Evolutionary conservation across 2,113 vertebrate genomes (phyloP).

Genomic region (Tragulus kanchil): DNA sequence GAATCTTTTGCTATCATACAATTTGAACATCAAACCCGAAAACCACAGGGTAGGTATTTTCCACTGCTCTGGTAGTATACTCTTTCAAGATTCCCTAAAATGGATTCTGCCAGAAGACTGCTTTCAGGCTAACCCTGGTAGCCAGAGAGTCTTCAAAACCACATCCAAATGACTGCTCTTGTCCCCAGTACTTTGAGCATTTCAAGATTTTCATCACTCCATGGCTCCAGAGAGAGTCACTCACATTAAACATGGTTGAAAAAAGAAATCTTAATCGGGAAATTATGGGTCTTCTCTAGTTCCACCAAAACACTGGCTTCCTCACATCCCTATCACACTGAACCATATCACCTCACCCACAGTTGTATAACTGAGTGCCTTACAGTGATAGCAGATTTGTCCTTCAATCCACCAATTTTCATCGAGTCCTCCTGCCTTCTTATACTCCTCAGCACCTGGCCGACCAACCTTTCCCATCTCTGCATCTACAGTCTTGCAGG

Average conservation of each 20-base stretch:
- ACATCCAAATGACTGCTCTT: neutral
- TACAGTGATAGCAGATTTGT: neutral
- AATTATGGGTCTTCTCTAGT: neutral
- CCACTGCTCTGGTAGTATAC: slow-evolving; percentile 16
- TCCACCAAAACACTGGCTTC: neutral
- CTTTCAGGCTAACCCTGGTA: neutral
- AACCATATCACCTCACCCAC: neutral
- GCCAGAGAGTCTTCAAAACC: slow-evolving; percentile 59
- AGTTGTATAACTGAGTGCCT: neutral
- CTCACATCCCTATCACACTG: neutral
- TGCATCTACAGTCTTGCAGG: neutral
- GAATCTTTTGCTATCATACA: slow-evolving; percentile 47
- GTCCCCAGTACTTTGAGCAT: neutral
- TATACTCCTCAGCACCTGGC: neutral
- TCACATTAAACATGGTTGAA: slow-evolving; percentile 23
- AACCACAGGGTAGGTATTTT: slow-evolving; percentile 56
- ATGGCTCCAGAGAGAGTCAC: neutral
- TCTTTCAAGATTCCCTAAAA: slow-evolving; percentile 24
- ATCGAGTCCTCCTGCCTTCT: neutral
- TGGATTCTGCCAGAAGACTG: slow-evolving; percentile 40
- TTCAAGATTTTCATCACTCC: slow-evolving; percentile 23
- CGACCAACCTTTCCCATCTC: neutral
- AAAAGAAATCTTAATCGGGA: neutral
- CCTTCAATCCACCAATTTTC: neutral
- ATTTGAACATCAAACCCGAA: slow-evolving; percentile 59